A percentile compares a stretch with the other conserved stretches of the same genome.
Evolutionary conservation across 2,113 vertebrate species (phyloP).

Genomic region (Malaclemys terrapin): DNA sequence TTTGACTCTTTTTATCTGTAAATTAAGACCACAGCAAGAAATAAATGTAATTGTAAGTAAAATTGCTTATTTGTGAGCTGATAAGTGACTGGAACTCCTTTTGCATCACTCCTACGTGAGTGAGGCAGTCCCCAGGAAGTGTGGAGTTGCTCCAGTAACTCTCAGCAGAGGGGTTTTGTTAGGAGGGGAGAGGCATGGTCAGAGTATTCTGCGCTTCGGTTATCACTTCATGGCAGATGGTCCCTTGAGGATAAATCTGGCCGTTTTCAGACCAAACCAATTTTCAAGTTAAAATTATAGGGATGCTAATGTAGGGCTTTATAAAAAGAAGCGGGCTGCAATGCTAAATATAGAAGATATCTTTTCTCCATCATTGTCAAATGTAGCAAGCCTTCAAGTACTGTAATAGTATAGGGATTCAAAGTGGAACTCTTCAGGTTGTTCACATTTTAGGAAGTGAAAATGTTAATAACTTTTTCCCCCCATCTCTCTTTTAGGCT

Average conservation of each 20-base stretch:
- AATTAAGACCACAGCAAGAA: not conserved
- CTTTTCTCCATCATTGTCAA: not conserved
- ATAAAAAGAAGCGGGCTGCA: not conserved
- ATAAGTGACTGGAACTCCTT: not conserved
- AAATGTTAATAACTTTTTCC: not conserved
- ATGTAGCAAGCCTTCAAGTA: not conserved
- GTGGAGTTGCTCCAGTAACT: not conserved
- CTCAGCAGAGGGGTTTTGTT: not conserved
- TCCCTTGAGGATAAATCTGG: not conserved
- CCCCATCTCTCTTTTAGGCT: constrained; percentile 69
- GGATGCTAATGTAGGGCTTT: not conserved
- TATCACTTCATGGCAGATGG: not conserved
- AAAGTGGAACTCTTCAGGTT: not conserved
- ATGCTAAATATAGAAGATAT: not conserved
- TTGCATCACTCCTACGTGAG: not conserved
- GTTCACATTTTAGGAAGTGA: not conserved
- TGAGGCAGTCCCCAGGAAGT: not conserved
- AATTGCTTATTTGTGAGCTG: not conserved
- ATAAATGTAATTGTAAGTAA: not conserved
- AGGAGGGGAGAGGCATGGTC: not conserved
- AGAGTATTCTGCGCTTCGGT: not conserved
- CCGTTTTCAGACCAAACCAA: not conserved
- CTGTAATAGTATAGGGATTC: not conserved
- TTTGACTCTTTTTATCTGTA: not conserved
- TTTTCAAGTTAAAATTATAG: not conserved